Evolutionary conservation across 2,797 vertebrate genomes (phyloP).

Genomic region (Mallotus villosus): DNA sequence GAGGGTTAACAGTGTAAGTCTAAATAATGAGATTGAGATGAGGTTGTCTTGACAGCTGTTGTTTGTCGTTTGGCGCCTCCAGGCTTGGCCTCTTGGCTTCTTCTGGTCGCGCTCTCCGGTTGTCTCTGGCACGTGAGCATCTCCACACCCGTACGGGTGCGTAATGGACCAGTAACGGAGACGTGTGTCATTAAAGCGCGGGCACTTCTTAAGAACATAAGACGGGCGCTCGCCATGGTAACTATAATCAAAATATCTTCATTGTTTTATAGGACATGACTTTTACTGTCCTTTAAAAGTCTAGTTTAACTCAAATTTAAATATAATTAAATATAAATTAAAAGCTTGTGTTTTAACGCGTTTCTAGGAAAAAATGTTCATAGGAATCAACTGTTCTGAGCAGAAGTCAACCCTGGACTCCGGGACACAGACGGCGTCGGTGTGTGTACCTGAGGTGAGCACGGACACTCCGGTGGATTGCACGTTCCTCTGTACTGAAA

Average conservation of each 20-base stretch:
- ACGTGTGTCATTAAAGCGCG: constrained; percentile 50
- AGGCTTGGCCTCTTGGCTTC: constrained; percentile 47
- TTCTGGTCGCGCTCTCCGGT: constrained; percentile 49
- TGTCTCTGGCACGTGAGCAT: constrained; percentile 39
- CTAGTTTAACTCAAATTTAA: not conserved
- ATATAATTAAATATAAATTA: not conserved
- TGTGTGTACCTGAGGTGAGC: constrained; percentile 64
- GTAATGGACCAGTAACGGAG: not conserved
- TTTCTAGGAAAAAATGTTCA: constrained; percentile 60
- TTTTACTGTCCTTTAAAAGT: not conserved
- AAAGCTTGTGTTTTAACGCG: not conserved
- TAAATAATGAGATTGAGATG: no score
- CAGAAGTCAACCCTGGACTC: constrained; percentile 57
- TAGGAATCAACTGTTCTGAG: constrained; percentile 62
- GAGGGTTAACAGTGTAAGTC: no score
- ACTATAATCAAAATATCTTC: not conserved
- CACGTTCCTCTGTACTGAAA: no score
- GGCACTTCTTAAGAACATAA: constrained; percentile 59
- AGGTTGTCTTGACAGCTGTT: no score
- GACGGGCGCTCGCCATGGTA: constrained; percentile 46
- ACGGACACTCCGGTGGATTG: no score
- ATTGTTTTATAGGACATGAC: not conserved
- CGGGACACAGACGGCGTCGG: constrained; percentile 47
- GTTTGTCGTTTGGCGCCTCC: not conserved
- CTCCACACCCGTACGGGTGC: constrained; percentile 39